Base-by-base conservation (phyloP, 2,888 invertebrate species). In the Andricus quercusramuli region DNA sequence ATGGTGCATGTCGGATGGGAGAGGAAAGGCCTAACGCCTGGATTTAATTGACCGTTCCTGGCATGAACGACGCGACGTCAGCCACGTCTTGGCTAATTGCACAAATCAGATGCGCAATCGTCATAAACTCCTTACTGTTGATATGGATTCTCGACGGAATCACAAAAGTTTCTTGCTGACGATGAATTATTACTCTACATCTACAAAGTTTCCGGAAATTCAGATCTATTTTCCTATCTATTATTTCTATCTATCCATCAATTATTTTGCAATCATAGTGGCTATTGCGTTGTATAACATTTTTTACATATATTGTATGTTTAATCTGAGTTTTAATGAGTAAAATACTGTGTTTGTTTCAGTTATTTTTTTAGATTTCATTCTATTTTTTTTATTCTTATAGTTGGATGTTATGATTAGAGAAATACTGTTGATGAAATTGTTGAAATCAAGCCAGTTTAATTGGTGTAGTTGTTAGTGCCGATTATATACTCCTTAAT, bases 1-100 rank as follows among this genome's bases (percentile, higher is more conserved):
- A 78, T 79, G 78, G 70, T 56, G 44, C 77, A 47, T 77, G 80
- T 79, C 68, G 66, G 68, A 77, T 44, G 79, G 78, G 79, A 80
- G 78, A 80, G 79, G 80, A 84, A 84, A 80, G 82, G 83, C 80
- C 77, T 78, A 17, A 64, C 65, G 79, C 78, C 76, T 80, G 78
- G 77, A 67, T 79, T 80, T 83, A 83, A 84, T 83, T 83, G 80
- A 80, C 74, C 77, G 80, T 80, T 83, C 80, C 83, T 83, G 80
- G 74, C 74, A 79, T 78, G 44, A 74, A 80, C 62, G 80, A 82
- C 80, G 83, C 62, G 80, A 82, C 80, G 83, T 81, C 82, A 81
- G 80, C 77, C 80, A 77, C 81, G 77, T 78, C 83, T 78, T 59
- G 62, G 51, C 79, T 84, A 84, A 84, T 84, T 82, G 84, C 82